Evolutionary conservation across 2,113 vertebrate species (phyloP).

Genomic region (Cynoglossus semilaevis): DNA sequence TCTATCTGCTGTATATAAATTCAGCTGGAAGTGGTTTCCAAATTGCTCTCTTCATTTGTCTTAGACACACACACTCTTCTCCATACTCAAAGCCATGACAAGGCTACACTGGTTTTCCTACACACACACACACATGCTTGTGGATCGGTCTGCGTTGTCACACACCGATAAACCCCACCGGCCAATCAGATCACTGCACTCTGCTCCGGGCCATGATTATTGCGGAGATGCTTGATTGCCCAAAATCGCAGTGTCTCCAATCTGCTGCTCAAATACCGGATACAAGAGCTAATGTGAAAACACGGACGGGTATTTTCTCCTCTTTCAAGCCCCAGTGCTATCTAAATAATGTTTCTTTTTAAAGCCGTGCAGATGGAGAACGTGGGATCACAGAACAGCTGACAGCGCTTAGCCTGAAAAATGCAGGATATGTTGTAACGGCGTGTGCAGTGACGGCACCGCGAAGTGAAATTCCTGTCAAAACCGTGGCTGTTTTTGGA

Average conservation of each 20-base stretch:
- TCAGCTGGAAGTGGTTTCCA: conserved; percentile 38
- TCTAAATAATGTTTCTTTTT: conserved; percentile 50
- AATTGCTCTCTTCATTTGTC: conserved; percentile 38
- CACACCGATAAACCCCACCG: conserved; percentile 19
- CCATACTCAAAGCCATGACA: too few relatives aligned
- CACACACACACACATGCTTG: not conserved
- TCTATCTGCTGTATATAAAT: conserved; percentile 32
- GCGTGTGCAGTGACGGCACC: conserved; percentile 8
- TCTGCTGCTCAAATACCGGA: conserved; percentile 35
- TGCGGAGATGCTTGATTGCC: conserved; percentile 57
- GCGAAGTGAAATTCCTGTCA: too few relatives aligned
- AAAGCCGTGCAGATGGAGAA: conserved; percentile 39
- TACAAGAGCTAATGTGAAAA: conserved; percentile 49
- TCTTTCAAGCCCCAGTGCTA: conserved; percentile 46
- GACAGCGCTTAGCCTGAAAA: conserved; percentile 26
- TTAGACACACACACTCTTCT: not conserved
- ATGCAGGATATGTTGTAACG: not conserved
- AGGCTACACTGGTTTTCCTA: not conserved
- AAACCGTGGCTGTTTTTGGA: too few relatives aligned
- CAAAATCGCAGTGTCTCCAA: conserved; percentile 37
- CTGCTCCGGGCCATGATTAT: conserved; percentile 44
- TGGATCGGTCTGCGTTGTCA: not conserved
- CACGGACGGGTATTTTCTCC: conserved; percentile 38
- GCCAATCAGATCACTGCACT: conserved; percentile 22
- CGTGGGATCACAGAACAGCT: conserved; percentile 48